Evolutionary conservation across 2,888 invertebrate genomes (phyloP), one percentile per base, ranked within the genome.

Genomic region (Ryuthela nishihirai): DNA sequence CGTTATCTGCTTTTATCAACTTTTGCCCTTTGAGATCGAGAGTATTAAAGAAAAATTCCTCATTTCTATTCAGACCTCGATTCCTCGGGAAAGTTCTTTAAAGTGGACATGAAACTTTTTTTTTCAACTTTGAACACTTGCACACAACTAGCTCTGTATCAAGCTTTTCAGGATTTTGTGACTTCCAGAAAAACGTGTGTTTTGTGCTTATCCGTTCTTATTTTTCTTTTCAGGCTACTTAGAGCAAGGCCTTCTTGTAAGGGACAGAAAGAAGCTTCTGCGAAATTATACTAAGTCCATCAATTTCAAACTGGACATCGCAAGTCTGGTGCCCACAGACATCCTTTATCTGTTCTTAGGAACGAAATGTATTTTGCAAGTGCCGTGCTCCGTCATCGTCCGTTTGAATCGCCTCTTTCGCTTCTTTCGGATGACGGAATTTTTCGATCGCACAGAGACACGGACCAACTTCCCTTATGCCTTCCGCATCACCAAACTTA

Each of bases 361-460:
- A 17, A 55, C 68, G 1, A 58, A 69, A 17, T 72, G 72, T 47
- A 25, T 58, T 47, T 15, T 42, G 44, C 29, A 67, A 69, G 69
- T 72, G 20, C 90, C 90, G 56, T 88, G 89, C 76, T 84, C 88
- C 64, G 86, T 89, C 69, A 85, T 90, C 70, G 85, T 91, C 56
- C 83, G 95, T 46, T 79, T 92, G 63, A 93, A 95, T 79, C 83
- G 95, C 54, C 79, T 95, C 52, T 62, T 78, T n/a, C 71, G 77
- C 26, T 76, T 88, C 67, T 85, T 88, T 62, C 82, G 94, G 67
- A 81, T 94, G 77, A 81, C 83, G 78, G 91, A 93, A 77, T 95
- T 92, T 83, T 91, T 92, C 75, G 90, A 92, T 73, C 82, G 90
- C 66, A 94, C 94, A n/a, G 95, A 95, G 77, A 93, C 93, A 0